Evolutionary conservation across 2,888 invertebrate species (phyloP), one percentile per base, ranked within the genome.

Genomic region (Sinhomidia bicolor): DNA sequence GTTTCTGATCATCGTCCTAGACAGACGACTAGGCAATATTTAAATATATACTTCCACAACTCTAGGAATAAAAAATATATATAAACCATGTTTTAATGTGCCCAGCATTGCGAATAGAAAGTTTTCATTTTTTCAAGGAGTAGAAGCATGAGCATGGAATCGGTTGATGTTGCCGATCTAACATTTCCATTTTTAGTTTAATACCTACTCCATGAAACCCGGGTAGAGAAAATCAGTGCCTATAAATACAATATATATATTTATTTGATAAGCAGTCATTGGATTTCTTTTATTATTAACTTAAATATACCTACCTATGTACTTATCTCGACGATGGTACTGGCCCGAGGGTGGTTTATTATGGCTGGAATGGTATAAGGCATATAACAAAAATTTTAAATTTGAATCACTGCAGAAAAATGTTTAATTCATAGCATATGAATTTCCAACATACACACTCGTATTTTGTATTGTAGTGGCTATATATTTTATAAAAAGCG

Each of bases 121-220:
- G 60, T 60, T 60, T 60, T 26, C 60, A 60, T 51, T 60, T 60
- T 60, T 23, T 23, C 20, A 60, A 60, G 20, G 60, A n/a, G 60
- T 23, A 60, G 23, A 20, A 60, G 17, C 51, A 51, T 51, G 1
- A n/a, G 1, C 51, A n/a, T 51, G 51, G 4, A 12, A 12, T 14
- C 2, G 47, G 4, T 20, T 0, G 9, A 60, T 23, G n/a, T n/a
- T n/a, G n/a, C 23, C 60, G 20, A n/a, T 54, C 14, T 23, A 12
- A 60, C 7, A 20, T 26, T 26, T 12, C 54, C 60, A 60, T 23
- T 60, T 20, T 14, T 0, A 60, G 23, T 60, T 12, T 60, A 60
- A 10, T 9, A 5, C 9, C 23, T 26, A 26, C 1, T 26, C 10
- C 14, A 20, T 10, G 60, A 60, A 60, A 1, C 10, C 57, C 57